Conservation (phyloP, 2,113 vertebrate species). For the Vulpes ferrilata region DNA sequence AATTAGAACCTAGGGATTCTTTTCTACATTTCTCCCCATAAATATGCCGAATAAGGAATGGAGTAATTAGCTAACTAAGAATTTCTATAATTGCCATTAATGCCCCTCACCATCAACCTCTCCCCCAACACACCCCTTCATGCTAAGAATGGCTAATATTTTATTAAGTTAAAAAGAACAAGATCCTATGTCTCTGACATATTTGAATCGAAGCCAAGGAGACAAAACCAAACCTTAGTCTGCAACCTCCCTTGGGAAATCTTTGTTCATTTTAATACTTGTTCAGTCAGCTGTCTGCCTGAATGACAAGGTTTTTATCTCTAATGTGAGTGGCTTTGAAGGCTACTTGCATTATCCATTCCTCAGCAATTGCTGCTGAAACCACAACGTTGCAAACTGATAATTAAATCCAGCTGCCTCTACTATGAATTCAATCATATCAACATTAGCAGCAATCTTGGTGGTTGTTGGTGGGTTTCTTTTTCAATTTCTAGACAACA, state of each 20-base stretch:
- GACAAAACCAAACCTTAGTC: conserved; percentile 78
- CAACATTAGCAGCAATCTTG: conserved; percentile 84
- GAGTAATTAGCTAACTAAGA: conserved; percentile 48
- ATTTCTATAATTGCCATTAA: conserved; percentile 31
- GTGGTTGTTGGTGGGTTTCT: conserved; percentile 81
- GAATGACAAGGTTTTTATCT: conserved; percentile 90
- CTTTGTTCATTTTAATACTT: conserved; percentile 89
- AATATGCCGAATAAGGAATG: not conserved
- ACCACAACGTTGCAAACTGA: conserved; percentile 86
- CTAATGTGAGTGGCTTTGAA: conserved; percentile 86
- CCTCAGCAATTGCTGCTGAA: conserved; percentile 88
- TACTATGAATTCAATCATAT: conserved; percentile 83
- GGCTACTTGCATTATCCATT: conserved; percentile 87
- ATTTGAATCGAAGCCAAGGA: conserved; percentile 80
- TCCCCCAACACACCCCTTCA: not conserved
- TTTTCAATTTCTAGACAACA: conserved; percentile 85
- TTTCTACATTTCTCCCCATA: conserved; percentile 19
- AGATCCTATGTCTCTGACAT: conserved; percentile 65
- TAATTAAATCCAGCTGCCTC: conserved; percentile 91
- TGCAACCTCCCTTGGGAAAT: conserved; percentile 85
- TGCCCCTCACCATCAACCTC: not conserved
- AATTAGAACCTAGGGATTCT: conserved; percentile 41
- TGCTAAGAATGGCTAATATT: conserved; percentile 33
- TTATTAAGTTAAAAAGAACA: conserved; percentile 52
- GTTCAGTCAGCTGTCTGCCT: conserved; percentile 86